Conservation (phyloP, 1,140 invertebrate genomes). For the Drosophila chauvacae region DNA sequence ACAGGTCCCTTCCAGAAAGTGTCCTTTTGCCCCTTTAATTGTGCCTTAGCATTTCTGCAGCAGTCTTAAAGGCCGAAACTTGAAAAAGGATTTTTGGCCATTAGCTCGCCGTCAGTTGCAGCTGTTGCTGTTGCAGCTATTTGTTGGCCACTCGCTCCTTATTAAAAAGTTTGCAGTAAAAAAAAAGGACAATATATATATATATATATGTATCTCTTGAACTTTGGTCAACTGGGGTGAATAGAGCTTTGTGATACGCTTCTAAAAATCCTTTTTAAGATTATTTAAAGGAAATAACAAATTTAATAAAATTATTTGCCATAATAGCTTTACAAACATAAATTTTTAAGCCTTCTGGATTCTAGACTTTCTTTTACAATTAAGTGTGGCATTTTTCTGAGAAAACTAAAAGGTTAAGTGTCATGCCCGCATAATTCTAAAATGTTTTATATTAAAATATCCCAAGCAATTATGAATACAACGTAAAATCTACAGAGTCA, state of each 20-base stretch:
- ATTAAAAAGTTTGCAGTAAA: conserved; percentile 59
- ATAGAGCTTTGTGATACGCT: not conserved
- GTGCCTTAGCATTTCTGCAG: not conserved
- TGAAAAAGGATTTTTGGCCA: conserved; percentile 16
- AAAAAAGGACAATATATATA: conserved; percentile 18
- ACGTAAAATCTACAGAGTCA: too few relatives aligned
- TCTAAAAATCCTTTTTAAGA: too few relatives aligned
- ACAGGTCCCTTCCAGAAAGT: conserved; percentile 16
- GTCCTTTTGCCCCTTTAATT: conserved; percentile 39
- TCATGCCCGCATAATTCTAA: too few relatives aligned
- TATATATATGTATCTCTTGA: conserved; percentile 36
- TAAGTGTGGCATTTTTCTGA: too few relatives aligned
- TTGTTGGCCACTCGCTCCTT: conserved; percentile 31
- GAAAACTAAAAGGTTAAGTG: too few relatives aligned
- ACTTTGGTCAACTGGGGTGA: conserved; percentile 51
- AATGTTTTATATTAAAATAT: too few relatives aligned
- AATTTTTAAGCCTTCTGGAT: too few relatives aligned
- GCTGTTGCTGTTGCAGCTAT: conserved; percentile 38
- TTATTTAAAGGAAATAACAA: too few relatives aligned
- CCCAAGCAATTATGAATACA: too few relatives aligned
- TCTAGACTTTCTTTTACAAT: too few relatives aligned
- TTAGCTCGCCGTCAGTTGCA: conserved; percentile 36
- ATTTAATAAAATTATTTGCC: too few relatives aligned
- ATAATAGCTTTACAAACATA: too few relatives aligned
- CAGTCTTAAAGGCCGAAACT: conserved; percentile 20